Evolutionary conservation across 2,113 vertebrate genomes (phyloP).

Genomic region (Hemiscyllium ocellatum): DNA sequence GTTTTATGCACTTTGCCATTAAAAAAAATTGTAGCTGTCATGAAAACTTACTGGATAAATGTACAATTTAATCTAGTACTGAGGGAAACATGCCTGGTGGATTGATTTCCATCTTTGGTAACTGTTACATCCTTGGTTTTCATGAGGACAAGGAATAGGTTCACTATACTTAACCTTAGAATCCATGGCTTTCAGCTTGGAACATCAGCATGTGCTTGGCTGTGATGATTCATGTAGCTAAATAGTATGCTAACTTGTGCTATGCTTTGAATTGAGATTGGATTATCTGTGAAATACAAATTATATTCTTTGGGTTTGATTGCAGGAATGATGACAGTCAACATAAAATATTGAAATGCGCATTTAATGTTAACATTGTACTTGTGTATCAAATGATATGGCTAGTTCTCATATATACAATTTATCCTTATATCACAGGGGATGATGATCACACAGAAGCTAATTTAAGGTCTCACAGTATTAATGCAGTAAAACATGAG

Average conservation of each 20-base stretch:
- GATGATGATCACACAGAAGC: conserved; percentile 75
- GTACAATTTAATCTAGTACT: neutral
- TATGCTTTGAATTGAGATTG: neutral
- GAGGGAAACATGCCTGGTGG: neutral
- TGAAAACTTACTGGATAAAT: neutral
- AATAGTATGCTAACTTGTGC: neutral
- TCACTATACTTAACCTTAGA: neutral
- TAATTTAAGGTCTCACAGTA: conserved; percentile 65
- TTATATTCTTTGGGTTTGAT: neutral
- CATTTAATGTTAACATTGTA: neutral
- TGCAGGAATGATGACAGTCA: neutral
- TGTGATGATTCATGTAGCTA: neutral
- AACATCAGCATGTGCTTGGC: neutral
- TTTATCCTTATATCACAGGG: conserved; percentile 56
- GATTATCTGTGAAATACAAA: neutral
- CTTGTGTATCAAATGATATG: neutral
- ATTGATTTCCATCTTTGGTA: neutral
- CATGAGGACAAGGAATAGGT: neutral
- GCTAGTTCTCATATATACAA: neutral
- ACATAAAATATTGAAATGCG: neutral
- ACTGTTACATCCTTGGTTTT: neutral
- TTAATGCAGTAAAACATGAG: conserved; percentile 60
- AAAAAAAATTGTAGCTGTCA: neutral
- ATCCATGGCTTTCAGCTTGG: neutral
- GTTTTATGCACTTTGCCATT: neutral